Conservation (phyloP, 2,888 invertebrate genomes). For the Pantelozetes paolii region DNA sequence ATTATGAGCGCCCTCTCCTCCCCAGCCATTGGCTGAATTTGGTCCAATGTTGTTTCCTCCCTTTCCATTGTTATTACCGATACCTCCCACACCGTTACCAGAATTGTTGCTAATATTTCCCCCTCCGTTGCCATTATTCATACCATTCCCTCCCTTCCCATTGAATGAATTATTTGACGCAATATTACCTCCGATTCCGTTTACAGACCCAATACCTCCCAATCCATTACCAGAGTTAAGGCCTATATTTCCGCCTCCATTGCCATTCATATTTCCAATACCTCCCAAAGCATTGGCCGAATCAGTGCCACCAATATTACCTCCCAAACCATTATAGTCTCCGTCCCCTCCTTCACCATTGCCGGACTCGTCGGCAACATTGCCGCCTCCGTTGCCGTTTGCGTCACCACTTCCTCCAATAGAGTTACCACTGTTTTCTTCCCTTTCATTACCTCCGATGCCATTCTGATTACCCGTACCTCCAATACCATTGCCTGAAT, state of each 20-base stretch:
- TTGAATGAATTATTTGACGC: background rate
- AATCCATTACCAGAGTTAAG: constrained; percentile 1
- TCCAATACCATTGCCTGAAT: constrained; percentile 8
- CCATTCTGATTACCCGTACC: background rate
- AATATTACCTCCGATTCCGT: constrained; percentile 4
- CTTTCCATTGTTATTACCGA: constrained; percentile 16
- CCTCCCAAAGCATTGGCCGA: background rate
- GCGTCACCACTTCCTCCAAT: background rate
- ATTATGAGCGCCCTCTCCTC: background rate
- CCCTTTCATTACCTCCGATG: background rate
- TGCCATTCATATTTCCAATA: background rate
- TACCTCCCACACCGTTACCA: constrained; percentile 6
- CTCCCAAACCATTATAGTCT: background rate
- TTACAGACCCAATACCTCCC: background rate
- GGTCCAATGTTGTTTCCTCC: background rate
- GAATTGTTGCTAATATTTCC: constrained; percentile 1
- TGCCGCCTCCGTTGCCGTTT: background rate
- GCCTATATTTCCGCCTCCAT: background rate
- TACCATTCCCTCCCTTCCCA: background rate
- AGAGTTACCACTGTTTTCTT: background rate
- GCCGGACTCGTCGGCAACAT: background rate
- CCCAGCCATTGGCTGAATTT: background rate
- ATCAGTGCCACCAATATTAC: background rate
- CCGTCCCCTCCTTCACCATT: background rate
- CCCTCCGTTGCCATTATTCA: background rate